Percentiles rank a stretch among this genome's conserved stretches.
Conservation (phyloP, 2,113 vertebrate species). For the Otis tarda region DNA sequence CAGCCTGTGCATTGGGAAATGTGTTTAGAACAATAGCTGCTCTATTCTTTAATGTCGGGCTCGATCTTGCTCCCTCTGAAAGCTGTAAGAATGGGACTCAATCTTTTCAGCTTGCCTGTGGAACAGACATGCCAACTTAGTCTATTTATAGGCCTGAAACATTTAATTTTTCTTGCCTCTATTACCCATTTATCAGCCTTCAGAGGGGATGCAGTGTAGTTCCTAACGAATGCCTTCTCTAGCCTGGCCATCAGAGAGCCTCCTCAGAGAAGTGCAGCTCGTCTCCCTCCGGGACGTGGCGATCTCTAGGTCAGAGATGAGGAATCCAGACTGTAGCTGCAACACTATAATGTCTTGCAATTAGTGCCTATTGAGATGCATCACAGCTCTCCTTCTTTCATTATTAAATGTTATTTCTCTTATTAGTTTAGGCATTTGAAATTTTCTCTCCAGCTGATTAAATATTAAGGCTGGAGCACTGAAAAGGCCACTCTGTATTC, state of each 20-base stretch:
- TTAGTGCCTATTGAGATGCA: not conserved
- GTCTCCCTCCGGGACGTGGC: not conserved
- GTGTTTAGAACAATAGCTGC: constrained; percentile 45
- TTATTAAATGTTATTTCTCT: not conserved
- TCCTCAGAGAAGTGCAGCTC: not conserved
- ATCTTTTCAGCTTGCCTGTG: constrained; percentile 35
- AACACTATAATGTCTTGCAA: not conserved
- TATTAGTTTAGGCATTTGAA: not conserved
- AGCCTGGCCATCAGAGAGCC: not conserved
- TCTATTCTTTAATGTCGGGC: constrained; percentile 25
- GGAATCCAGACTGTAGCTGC: not conserved
- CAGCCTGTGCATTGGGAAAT: constrained; percentile 22
- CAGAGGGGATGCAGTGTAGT: not conserved
- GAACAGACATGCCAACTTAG: not conserved
- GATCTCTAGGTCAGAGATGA: constrained; percentile 28
- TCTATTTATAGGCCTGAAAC: constrained; percentile 46
- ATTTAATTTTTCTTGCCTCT: constrained; percentile 51
- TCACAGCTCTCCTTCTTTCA: not conserved
- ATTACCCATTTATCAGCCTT: constrained; percentile 30
- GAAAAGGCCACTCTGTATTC: not conserved
- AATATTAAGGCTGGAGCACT: constrained; percentile 6
- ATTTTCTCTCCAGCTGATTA: constrained; percentile 23
- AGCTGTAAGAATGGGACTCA: constrained; percentile 19
- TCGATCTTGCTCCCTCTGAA: not conserved
- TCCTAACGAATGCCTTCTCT: not conserved